phyloP scores from a whole-genome alignment of 2,113 vertebrate species.

The Anoplopoma fimbria region DNA sequence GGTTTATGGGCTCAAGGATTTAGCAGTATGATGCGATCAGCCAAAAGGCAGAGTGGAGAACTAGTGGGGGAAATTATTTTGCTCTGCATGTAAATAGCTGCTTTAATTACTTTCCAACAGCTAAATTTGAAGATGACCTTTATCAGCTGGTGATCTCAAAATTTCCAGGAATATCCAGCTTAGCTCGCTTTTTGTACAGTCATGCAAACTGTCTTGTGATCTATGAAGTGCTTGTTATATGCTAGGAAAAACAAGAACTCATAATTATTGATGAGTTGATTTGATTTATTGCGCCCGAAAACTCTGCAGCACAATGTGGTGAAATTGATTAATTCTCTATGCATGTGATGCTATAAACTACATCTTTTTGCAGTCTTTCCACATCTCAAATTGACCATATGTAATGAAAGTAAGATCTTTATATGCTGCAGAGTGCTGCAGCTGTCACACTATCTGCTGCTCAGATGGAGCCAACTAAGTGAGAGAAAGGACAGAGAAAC shows the following conservation, averaged over 20 bases:
- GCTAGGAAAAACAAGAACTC: slow-evolving; percentile 25
- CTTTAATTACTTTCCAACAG: slow-evolving; percentile 70
- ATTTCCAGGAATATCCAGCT: slow-evolving; percentile 33
- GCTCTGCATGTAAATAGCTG: slow-evolving; percentile 66
- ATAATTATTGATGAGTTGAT: slow-evolving; percentile 52
- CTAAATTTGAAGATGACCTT: slow-evolving; percentile 64
- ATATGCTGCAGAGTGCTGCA: slow-evolving; percentile 1
- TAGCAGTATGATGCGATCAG: slow-evolving; percentile 63
- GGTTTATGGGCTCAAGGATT: slow-evolving; percentile 69
- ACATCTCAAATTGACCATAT: slow-evolving; percentile 8
- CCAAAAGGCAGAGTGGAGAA: slow-evolving; percentile 54
- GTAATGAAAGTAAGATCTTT: slow-evolving; percentile 30
- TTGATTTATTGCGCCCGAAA: slow-evolving; percentile 28
- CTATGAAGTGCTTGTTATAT: slow-evolving; percentile 23
- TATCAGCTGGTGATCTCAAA: slow-evolving; percentile 61
- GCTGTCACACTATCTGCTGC: slow-evolving; percentile 31
- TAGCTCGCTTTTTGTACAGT: slow-evolving; percentile 33
- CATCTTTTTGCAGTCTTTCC: slow-evolving; percentile 1
- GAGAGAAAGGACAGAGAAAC: slow-evolving; percentile 14
- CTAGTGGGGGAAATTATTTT: slow-evolving; percentile 57
- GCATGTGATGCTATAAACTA: background rate
- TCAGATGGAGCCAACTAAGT: slow-evolving; percentile 20
- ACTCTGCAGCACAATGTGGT: too few relatives aligned
- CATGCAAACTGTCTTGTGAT: slow-evolving; percentile 40
- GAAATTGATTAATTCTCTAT: slow-evolving; percentile 26